Evolutionary conservation across 2,888 invertebrate species (phyloP).

Genomic region (Alloscopus bannaensis): DNA sequence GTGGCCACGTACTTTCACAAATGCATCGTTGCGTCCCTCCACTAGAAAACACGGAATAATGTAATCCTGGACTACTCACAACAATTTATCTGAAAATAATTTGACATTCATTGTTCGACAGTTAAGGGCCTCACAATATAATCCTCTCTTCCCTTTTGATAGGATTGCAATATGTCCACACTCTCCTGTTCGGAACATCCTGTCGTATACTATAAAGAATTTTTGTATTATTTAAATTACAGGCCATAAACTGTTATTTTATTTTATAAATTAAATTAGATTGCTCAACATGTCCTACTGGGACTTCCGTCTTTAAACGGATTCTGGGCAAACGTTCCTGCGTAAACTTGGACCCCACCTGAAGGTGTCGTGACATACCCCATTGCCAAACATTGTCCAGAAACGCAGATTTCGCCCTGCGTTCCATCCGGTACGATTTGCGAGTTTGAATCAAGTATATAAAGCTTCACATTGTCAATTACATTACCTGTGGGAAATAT

Average conservation of each 20-base stretch:
- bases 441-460: slow-evolving; percentile 84
- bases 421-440: slow-evolving; percentile 83
- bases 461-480: slow-evolving; percentile 87
- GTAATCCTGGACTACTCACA: not conserved
- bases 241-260: not conserved
- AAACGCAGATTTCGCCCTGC: slow-evolving; percentile 88
- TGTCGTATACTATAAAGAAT: slow-evolving; percentile 43
- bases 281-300: no score
- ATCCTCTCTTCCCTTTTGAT: slow-evolving; percentile 49
- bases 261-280: no score
- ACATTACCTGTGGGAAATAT: slow-evolving; percentile 81
- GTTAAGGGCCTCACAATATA: slow-evolving; percentile 47
- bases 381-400: slow-evolving; percentile 86
- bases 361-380: slow-evolving; percentile 81
- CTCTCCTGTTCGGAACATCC: slow-evolving; percentile 64
- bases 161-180: slow-evolving; percentile 63
- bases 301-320: no score
- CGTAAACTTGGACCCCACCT: slow-evolving; percentile 7
- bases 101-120: no score
- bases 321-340: slow-evolving; percentile 25
- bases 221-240: not conserved
- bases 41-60: slow-evolving; percentile 33
- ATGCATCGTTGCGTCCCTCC: slow-evolving; percentile 45
- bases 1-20: slow-evolving; percentile 30
- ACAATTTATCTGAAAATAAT: not conserved